Evolutionary conservation across 2,797 vertebrate genomes (phyloP).

Genomic region (Antrozous pallidus): DNA sequence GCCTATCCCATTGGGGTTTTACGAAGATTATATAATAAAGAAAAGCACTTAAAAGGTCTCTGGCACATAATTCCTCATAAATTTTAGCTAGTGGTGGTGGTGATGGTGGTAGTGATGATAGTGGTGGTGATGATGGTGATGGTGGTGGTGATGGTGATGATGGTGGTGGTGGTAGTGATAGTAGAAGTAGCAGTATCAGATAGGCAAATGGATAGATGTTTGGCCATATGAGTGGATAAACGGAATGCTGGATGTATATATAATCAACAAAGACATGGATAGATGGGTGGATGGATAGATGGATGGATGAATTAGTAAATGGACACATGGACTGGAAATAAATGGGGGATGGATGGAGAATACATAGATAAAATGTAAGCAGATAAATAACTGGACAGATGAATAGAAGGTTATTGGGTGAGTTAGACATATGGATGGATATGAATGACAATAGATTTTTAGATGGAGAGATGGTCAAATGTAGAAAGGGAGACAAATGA

Average conservation of each 20-base stretch:
- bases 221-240: neutral
- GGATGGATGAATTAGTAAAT: neutral
- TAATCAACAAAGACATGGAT: no score
- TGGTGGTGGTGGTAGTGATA: neutral
- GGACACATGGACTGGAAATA: neutral
- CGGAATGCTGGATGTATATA: no score
- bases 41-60: neutral
- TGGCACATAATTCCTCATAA: neutral
- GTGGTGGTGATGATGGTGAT: neutral
- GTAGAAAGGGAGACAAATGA: neutral
- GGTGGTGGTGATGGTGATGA: neutral
- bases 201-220: neutral
- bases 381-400: neutral
- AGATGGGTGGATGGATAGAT: no score
- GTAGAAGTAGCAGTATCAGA: no score
- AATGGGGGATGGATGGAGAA: neutral
- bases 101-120: neutral
- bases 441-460: neutral
- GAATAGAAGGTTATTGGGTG: neutral
- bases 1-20: neutral
- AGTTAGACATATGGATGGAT: no score
- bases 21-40: neutral
- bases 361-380: neutral
- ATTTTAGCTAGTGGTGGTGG: no score
- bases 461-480: neutral